phyloP scores from a whole-genome alignment of 2,888 invertebrate species.

The Agrotis ipsilon region DNA sequence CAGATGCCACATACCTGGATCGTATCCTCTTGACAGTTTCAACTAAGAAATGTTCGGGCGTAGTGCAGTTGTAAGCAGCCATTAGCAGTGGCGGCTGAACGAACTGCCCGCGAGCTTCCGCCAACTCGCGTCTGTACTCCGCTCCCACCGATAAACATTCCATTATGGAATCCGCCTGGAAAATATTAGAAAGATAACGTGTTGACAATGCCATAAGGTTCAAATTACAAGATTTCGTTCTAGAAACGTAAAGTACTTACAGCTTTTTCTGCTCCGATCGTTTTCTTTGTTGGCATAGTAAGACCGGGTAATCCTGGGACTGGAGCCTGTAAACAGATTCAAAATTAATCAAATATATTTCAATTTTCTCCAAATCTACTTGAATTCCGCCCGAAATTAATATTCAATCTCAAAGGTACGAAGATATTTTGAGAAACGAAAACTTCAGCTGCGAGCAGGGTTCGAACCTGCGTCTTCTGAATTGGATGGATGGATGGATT shows the following conservation, averaged over 20 bases:
- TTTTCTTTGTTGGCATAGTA: conserved; percentile 96
- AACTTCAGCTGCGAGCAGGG: too few species aligned
- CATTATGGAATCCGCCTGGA: conserved; percentile 96
- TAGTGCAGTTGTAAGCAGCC: conserved; percentile 94
- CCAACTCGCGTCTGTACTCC: conserved; percentile 91
- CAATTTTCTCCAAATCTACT: not conserved
- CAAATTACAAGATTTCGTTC: not conserved
- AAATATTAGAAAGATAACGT: not conserved
- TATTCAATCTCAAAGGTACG: too few species aligned
- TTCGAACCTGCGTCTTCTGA: too few species aligned
- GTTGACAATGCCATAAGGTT: not conserved
- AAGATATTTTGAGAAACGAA: too few species aligned
- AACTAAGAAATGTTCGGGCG: conserved; percentile 95
- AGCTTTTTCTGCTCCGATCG: conserved; percentile 96
- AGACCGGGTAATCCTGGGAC: conserved; percentile 94
- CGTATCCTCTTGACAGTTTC: conserved; percentile 95
- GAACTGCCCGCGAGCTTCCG: conserved; percentile 88
- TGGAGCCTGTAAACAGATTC: conserved; percentile 82
- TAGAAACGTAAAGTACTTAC: conserved; percentile 90
- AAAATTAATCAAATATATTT: not conserved
- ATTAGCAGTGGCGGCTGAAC: conserved; percentile 94
- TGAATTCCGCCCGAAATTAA: too few species aligned
- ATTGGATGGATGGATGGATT: too few species aligned
- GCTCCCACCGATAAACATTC: conserved; percentile 96
- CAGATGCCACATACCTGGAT: conserved; percentile 92